These are phyloP conservation scores for Callopanchax toddi DNA, from an alignment of 2,113 vertebrate genomes.

Conservation along the genomic window DNA sequence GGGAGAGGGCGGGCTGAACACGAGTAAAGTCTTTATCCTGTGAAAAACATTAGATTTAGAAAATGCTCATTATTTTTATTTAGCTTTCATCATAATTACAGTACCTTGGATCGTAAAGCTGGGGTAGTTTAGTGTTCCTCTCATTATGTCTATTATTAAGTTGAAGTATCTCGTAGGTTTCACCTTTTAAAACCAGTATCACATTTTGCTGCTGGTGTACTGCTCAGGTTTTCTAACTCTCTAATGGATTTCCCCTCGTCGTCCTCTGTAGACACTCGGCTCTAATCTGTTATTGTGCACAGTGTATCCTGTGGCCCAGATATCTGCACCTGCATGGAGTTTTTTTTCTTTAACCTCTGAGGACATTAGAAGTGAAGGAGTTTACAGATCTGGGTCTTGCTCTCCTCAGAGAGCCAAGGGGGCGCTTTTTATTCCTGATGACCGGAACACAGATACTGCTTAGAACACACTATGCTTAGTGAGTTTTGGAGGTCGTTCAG, in stretches of 20 bases:
- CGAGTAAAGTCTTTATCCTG: no score
- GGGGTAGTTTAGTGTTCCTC: no score
- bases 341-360: conserved; percentile 30
- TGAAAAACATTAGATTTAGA: no score
- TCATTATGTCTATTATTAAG: no score
- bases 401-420: conserved; percentile 54
- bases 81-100: no score
- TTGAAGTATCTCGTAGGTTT: no score
- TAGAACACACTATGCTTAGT: conserved; percentile 50
- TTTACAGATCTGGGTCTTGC: conserved; percentile 50
- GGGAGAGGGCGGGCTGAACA: no score
- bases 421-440: conserved; percentile 65
- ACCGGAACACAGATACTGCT: conserved; percentile 66
- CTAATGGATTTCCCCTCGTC: not conserved
- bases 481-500: conserved; percentile 64
- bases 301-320: conserved; percentile 45
- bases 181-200: not conserved
- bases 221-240: not conserved
- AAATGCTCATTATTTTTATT: no score
- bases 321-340: conserved; percentile 55
- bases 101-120: no score
- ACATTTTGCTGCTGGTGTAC: not conserved
- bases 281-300: not conserved
- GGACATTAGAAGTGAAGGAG: conserved; percentile 24
- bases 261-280: not conserved